These are phyloP conservation scores for Drosophila yakuba DNA, from an alignment of 1,140 invertebrate genomes.

Conservation along the genomic window DNA sequence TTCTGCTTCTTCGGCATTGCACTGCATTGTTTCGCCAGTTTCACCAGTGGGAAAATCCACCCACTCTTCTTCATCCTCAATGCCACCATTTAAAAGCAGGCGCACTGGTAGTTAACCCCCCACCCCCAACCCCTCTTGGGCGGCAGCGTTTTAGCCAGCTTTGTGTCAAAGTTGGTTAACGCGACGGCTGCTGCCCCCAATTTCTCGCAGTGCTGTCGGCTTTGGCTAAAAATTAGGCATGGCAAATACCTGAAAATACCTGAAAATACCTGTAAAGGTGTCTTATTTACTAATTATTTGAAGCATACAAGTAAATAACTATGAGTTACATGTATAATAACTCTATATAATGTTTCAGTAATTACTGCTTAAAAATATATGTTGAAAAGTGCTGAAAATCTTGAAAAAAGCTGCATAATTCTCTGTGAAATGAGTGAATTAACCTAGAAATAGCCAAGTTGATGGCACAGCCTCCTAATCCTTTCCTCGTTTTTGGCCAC, in stretches of 20 bases:
- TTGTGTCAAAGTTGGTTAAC: constrained; percentile 78
- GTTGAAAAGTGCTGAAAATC: too few species aligned
- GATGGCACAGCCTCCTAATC: neutral
- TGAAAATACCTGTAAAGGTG: neutral
- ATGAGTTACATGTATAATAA: too few species aligned
- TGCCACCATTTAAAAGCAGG: too few species aligned
- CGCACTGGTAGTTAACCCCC: neutral
- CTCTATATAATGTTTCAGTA: too few species aligned
- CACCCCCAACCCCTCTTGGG: neutral
- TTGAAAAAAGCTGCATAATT: too few species aligned
- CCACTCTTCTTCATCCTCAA: neutral
- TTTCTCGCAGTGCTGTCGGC: constrained; percentile 6
- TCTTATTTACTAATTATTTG: too few species aligned
- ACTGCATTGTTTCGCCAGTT: constrained; percentile 60
- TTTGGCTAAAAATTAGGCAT: too few species aligned
- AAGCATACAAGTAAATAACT: too few species aligned
- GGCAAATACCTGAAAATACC: neutral
- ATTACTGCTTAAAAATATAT: too few species aligned
- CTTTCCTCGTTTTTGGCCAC: constrained; percentile 10
- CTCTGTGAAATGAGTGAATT: neutral
- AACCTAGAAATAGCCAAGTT: neutral
- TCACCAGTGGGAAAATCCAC: constrained; percentile 7
- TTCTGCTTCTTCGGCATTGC: constrained; percentile 35
- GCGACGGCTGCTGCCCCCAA: constrained; percentile 59
- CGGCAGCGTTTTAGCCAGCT: constrained; percentile 71